These are phyloP conservation scores for Ameiurus melas DNA, from an alignment of 2,113 vertebrate genomes.

Conservation along the genomic window DNA sequence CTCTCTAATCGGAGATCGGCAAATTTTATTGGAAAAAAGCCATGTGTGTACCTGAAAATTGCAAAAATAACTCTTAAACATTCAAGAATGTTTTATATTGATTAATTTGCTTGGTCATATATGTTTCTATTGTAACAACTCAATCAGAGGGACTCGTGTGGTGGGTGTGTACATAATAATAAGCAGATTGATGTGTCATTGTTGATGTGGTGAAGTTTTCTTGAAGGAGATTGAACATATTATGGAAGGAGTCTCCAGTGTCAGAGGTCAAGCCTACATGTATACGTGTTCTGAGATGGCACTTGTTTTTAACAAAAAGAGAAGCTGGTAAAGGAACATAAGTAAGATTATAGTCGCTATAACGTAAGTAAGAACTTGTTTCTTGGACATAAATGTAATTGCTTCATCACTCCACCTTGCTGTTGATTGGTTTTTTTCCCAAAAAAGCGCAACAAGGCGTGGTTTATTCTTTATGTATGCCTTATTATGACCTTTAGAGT, in stretches of 20 bases:
- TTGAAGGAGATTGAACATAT: neutral
- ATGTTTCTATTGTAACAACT: neutral
- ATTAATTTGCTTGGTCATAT: neutral
- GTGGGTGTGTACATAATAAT: neutral
- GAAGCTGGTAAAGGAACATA: neutral
- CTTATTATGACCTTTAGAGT: neutral
- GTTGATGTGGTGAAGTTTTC: neutral
- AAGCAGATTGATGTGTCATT: neutral
- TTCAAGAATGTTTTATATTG: too few relatives aligned
- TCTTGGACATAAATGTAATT: neutral
- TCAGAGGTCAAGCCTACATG: neutral
- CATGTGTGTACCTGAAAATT: neutral
- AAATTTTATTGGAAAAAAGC: neutral
- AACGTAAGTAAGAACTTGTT: neutral
- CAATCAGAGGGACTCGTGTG: too few relatives aligned
- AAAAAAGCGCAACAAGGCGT: neutral
- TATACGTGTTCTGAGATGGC: too few relatives aligned
- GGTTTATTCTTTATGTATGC: neutral
- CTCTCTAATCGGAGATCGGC: neutral
- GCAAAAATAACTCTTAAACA: too few relatives aligned
- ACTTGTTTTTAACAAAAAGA: too few relatives aligned
- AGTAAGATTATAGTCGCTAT: neutral
- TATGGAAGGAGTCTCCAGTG: neutral
- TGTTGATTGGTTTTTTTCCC: neutral
- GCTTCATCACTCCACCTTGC: neutral